Evolutionary conservation across 2,888 invertebrate species (phyloP).

Genomic region (Lepidochrysops patricia): DNA sequence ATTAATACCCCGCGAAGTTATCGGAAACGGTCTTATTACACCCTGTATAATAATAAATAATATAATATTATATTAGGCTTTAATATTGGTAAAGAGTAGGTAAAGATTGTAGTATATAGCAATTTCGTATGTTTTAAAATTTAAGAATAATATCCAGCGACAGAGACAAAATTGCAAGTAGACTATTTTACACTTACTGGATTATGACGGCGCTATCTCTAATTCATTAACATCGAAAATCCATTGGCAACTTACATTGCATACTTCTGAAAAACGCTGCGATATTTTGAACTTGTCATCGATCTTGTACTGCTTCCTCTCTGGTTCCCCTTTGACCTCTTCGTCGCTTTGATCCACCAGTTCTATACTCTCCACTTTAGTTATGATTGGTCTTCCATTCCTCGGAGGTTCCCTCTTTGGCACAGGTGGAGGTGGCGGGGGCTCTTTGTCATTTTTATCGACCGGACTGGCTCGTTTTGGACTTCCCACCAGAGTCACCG

Average conservation of each 20-base stretch:
- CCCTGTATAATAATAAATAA: too few species aligned
- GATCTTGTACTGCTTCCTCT: conserved; percentile 50
- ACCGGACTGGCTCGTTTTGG: conserved; percentile 52
- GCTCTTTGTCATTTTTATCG: conserved; percentile 36
- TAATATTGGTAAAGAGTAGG: too few species aligned
- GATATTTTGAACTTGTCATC: conserved; percentile 66
- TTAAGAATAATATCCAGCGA: too few species aligned
- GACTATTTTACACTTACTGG: too few species aligned
- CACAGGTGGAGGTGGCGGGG: background rate
- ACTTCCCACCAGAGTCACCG: conserved; percentile 81
- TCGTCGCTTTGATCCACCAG: conserved; percentile 64
- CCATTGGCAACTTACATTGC: conserved; percentile 22
- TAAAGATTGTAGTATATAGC: too few species aligned
- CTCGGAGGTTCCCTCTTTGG: conserved; percentile 33
- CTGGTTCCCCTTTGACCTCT: conserved; percentile 58
- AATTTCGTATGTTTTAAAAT: too few species aligned
- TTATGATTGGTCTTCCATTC: conserved; percentile 46
- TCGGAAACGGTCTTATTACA: too few species aligned
- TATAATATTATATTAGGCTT: too few species aligned
- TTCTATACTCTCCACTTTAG: conserved; percentile 63
- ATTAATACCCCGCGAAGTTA: too few species aligned
- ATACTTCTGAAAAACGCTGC: conserved; percentile 62
- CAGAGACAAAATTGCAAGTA: too few species aligned
- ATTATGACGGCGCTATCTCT: too few species aligned
- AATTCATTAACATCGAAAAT: background rate